Percentiles rank a stretch among this genome's conserved stretches.
Evolutionary conservation across 2,797 vertebrate species (phyloP).

Genomic region (Lutra lutra): DNA sequence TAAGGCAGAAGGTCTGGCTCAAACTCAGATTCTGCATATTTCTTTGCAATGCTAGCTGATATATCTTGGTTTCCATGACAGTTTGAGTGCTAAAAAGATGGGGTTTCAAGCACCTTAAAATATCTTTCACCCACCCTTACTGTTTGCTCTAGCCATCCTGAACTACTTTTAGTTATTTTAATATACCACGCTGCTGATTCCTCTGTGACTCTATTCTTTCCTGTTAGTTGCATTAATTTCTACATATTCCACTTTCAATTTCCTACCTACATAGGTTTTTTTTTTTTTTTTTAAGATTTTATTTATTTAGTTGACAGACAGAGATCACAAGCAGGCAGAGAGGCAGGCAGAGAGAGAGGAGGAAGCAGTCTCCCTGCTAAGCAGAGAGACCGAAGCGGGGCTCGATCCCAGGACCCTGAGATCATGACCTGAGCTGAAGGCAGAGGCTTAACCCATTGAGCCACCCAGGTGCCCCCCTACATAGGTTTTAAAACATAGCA

Average conservation of each 20-base stretch:
- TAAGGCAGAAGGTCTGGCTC: background rate
- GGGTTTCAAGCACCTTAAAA: background rate
- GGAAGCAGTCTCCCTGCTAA: no score
- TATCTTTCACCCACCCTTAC: background rate
- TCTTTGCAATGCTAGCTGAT: background rate
- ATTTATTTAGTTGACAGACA: no score
- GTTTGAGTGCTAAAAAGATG: background rate
- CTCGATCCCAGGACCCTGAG: no score
- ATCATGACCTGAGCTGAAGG: no score
- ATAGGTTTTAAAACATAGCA: background rate
- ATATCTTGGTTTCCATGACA: slow-evolving; percentile 26
- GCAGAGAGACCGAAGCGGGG: no score
- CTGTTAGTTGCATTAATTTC: background rate
- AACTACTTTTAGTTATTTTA: slow-evolving; percentile 46
- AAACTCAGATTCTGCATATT: slow-evolving; percentile 15
- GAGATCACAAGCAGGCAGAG: no score
- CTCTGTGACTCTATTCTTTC: background rate
- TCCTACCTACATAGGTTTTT: background rate
- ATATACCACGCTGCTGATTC: background rate
- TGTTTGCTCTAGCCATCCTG: background rate
- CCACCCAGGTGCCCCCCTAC: no score
- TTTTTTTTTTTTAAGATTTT: no score
- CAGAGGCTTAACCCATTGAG: no score
- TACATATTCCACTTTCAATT: background rate
- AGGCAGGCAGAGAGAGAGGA: no score